Evolutionary conservation across 2,888 invertebrate genomes (phyloP).

Genomic region (Pseudolycoriella hygida): DNA sequence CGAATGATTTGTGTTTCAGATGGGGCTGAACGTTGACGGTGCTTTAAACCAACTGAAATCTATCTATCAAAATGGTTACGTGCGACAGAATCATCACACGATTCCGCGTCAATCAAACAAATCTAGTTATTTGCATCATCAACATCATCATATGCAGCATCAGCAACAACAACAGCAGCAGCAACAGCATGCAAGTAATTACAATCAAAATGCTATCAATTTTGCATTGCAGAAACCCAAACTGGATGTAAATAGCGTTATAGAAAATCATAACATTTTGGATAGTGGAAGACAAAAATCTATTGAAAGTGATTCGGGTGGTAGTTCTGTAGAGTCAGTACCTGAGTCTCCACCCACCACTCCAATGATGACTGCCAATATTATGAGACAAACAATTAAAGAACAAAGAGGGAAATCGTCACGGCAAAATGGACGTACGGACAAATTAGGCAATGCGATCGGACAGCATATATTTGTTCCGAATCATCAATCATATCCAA

Average conservation of each 20-base stretch:
- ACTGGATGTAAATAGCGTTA: background rate
- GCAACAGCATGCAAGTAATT: constrained; percentile 11
- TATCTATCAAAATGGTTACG: constrained; percentile 25
- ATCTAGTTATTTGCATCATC: constrained; percentile 19
- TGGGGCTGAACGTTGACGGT: constrained; percentile 19
- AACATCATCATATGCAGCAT: constrained; percentile 13
- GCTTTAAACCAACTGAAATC: constrained; percentile 22
- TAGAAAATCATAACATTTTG: background rate
- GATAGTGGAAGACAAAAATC: constrained; percentile 2
- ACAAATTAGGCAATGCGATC: constrained; percentile 8
- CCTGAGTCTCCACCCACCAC: constrained; percentile 29
- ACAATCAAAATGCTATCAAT: background rate
- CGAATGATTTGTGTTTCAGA: constrained; percentile 14
- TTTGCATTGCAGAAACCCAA: constrained; percentile 1
- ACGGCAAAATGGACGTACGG: constrained; percentile 5
- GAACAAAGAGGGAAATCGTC: constrained; percentile 9
- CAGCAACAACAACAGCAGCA: constrained; percentile 17
- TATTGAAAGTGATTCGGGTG: constrained; percentile 24
- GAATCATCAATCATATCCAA: constrained; percentile 6
- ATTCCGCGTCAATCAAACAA: constrained; percentile 21
- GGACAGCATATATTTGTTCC: constrained; percentile 8
- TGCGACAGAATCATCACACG: constrained; percentile 18
- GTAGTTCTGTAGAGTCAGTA: constrained; percentile 27
- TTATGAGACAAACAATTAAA: constrained; percentile 13
- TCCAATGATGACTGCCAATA: constrained; percentile 17